These are phyloP conservation scores for Lysandra bellargus DNA, from an alignment of 2,888 invertebrate species.

Conservation along the genomic window DNA sequence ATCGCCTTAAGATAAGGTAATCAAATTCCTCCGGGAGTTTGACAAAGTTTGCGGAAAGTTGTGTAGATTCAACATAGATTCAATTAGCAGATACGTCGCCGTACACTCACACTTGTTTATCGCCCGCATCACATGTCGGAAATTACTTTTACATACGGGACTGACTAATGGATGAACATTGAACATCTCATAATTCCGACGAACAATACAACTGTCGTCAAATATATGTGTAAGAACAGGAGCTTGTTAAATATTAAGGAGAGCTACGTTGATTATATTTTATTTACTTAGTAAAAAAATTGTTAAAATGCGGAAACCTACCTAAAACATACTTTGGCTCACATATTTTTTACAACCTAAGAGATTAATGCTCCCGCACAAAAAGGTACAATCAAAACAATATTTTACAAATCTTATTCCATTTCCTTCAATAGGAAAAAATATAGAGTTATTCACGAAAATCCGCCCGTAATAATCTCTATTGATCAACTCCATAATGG, in stretches of 20 bases:
- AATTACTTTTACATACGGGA: constrained; percentile 25
- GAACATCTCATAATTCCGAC: constrained; percentile 18
- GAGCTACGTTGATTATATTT: too few species aligned
- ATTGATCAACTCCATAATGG: constrained; percentile 10
- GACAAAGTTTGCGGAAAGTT: constrained; percentile 64
- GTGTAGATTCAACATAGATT: constrained; percentile 71
- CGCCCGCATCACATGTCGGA: constrained; percentile 24
- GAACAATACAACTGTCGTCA: background rate
- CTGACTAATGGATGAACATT: constrained; percentile 8
- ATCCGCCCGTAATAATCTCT: constrained; percentile 19
- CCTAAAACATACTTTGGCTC: too few species aligned
- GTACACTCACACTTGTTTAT: constrained; percentile 30
- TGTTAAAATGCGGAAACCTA: too few species aligned
- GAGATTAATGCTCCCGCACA: background rate
- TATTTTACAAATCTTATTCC: background rate
- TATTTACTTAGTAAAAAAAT: too few species aligned
- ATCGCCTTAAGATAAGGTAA: constrained; percentile 64
- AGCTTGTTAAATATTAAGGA: background rate
- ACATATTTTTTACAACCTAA: too few species aligned
- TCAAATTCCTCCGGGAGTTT: constrained; percentile 69
- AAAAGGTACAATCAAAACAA: background rate
- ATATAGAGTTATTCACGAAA: constrained; percentile 5
- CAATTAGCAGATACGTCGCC: constrained; percentile 70
- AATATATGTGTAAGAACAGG: background rate
- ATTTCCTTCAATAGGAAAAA: background rate